Conservation (phyloP, 1,140 invertebrate genomes). For the Cydia splendana region DNA sequence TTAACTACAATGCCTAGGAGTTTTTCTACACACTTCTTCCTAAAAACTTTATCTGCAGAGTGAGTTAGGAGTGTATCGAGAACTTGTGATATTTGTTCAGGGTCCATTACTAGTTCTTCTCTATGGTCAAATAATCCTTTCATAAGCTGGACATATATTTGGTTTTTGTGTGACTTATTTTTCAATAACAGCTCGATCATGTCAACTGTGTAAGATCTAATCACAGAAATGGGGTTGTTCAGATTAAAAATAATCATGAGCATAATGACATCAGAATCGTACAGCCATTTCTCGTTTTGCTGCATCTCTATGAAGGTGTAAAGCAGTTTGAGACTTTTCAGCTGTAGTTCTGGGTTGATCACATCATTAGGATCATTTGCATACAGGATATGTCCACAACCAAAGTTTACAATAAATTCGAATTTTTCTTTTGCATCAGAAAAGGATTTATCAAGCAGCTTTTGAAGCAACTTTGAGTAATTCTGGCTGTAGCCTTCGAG, state of each 20-base stretch:
- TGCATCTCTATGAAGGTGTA: conserved; percentile 56
- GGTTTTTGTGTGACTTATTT: conserved; percentile 51
- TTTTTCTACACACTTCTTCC: conserved; percentile 62
- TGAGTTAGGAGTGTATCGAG: conserved; percentile 61
- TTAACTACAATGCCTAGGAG: conserved; percentile 56
- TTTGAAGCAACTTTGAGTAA: conserved; percentile 63
- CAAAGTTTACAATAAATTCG: conserved; percentile 78
- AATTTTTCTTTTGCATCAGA: conserved; percentile 71
- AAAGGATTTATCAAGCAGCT: conserved; percentile 69
- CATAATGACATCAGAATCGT: conserved; percentile 72
- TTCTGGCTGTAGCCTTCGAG: conserved; percentile 59
- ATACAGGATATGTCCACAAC: conserved; percentile 69
- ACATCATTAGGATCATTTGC: conserved; percentile 62
- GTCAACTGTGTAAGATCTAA: conserved; percentile 70
- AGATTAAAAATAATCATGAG: conserved; percentile 73
- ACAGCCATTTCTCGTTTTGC: conserved; percentile 60
- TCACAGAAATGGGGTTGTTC: conserved; percentile 62
- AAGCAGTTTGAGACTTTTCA: conserved; percentile 65
- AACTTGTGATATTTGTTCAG: conserved; percentile 81
- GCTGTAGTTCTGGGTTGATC: conserved; percentile 66
- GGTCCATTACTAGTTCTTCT: conserved; percentile 82
- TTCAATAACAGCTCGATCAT: conserved; percentile 58
- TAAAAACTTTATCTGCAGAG: conserved; percentile 60
- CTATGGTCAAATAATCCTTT: conserved; percentile 61
- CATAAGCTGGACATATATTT: conserved; percentile 59